A percentile compares a stretch with the other conserved stretches of the same genome.
These are phyloP conservation scores for Cotesia vestalis DNA, from an alignment of 1,140 invertebrate species.

Conservation along the genomic window DNA sequence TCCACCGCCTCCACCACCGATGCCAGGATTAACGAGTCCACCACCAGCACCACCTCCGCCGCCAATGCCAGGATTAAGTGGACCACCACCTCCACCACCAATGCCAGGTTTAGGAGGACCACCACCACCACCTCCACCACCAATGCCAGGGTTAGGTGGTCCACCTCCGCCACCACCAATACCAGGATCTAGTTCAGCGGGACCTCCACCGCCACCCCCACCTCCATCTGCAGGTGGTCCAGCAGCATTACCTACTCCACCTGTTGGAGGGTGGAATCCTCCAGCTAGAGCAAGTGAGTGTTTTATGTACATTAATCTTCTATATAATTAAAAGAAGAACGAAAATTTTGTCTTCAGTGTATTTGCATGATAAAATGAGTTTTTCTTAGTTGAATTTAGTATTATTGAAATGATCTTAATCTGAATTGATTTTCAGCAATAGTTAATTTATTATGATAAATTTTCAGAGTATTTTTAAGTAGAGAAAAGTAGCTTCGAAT, in stretches of 20 bases:
- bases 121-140: slow-evolving; percentile 63
- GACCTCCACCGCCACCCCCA: slow-evolving; percentile 72
- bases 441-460: too few species aligned
- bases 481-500: too few species aligned
- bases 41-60: slow-evolving; percentile 56
- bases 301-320: neutral
- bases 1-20: slow-evolving; percentile 59
- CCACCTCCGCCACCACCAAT: slow-evolving; percentile 69
- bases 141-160: slow-evolving; percentile 60
- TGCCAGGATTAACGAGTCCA: slow-evolving; percentile 57
- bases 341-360: too few species aligned
- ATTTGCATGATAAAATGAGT: too few species aligned
- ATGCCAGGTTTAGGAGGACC: slow-evolving; percentile 58
- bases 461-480: too few species aligned
- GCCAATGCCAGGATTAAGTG: slow-evolving; percentile 39
- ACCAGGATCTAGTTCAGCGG: slow-evolving; percentile 38
- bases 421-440: too few species aligned
- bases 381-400: too few species aligned
- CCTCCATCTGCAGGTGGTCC: slow-evolving; percentile 48
- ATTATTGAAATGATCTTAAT: too few species aligned
- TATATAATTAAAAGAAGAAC: neutral
- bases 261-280: slow-evolving; percentile 79
- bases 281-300: slow-evolving; percentile 72
- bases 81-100: slow-evolving; percentile 68
- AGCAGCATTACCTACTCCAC: slow-evolving; percentile 67